These are phyloP conservation scores for Oasisia sp. DNA, from an alignment of 2,888 invertebrate species.

Conservation along the genomic window DNA sequence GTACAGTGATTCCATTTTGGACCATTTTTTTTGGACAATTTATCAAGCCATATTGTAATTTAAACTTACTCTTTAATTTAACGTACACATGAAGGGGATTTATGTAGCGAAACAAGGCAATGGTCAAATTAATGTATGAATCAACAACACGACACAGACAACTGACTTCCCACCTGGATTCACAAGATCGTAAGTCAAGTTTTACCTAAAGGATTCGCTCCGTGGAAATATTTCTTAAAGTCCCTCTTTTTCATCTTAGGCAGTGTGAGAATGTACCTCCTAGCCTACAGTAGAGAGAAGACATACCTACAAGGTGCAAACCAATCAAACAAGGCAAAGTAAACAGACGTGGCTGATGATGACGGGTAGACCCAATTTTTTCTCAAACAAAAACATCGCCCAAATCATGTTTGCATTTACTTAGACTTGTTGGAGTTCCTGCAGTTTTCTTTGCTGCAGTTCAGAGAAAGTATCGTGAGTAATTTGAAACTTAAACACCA, in stretches of 20 bases:
- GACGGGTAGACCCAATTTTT: neutral
- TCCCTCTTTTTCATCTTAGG: constrained; percentile 39
- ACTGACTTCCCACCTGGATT: neutral
- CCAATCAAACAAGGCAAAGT: neutral
- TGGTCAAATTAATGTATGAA: neutral
- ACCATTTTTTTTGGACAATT: too few species aligned
- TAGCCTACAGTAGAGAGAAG: constrained; percentile 34
- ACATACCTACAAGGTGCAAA: neutral
- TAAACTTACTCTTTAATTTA: neutral
- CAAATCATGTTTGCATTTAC: neutral
- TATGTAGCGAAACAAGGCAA: neutral
- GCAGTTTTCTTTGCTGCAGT: neutral
- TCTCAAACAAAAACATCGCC: neutral
- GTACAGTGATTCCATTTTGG: too few species aligned
- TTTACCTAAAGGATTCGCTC: constrained; percentile 41
- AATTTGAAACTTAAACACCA: neutral
- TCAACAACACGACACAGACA: neutral
- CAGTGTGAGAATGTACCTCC: constrained; percentile 41
- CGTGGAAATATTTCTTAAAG: constrained; percentile 38
- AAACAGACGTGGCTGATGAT: neutral
- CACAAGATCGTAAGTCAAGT: neutral
- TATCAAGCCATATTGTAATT: too few species aligned
- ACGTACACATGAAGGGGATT: neutral
- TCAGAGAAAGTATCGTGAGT: neutral
- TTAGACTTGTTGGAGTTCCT: neutral